These are phyloP conservation scores for Propithecus perrieri DNA, from an alignment of 2,797 vertebrate species.

Conservation along the genomic window DNA sequence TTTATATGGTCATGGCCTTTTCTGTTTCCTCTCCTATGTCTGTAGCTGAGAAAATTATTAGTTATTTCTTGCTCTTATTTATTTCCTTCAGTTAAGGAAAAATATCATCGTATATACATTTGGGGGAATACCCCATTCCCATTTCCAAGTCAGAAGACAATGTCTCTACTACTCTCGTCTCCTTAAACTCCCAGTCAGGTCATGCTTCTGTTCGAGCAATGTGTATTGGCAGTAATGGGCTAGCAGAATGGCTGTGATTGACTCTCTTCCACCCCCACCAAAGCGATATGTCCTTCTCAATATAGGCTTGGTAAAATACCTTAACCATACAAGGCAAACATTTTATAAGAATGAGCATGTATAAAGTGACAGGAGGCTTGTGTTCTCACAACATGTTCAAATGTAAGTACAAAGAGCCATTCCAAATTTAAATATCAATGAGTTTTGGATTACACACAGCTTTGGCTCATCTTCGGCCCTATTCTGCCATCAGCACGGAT, in stretches of 20 bases:
- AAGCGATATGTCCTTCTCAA: neutral
- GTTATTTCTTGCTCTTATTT: neutral
- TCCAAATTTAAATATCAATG: constrained; percentile 25
- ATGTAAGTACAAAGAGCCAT: neutral
- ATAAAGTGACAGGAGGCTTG: neutral
- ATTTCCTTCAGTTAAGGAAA: neutral
- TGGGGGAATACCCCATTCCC: neutral
- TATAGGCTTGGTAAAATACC: neutral
- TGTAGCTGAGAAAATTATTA: neutral
- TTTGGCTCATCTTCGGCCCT: neutral
- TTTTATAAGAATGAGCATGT: neutral
- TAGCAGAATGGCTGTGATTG: neutral
- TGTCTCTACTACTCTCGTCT: neutral
- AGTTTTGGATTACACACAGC: neutral
- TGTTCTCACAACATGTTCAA: constrained; percentile 7
- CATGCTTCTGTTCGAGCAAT: neutral
- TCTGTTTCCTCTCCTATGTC: neutral
- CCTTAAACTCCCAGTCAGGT: neutral
- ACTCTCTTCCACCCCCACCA: neutral
- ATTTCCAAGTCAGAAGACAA: neutral
- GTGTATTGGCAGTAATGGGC: neutral
- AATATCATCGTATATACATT: neutral
- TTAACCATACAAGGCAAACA: constrained; percentile 16
- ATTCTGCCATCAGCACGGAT: neutral
- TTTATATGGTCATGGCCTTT: neutral